Percentiles rank a stretch among this genome's conserved stretches.
Evolutionary conservation across 2,888 invertebrate genomes (phyloP).

Genomic region (Odontocolon sp.): DNA sequence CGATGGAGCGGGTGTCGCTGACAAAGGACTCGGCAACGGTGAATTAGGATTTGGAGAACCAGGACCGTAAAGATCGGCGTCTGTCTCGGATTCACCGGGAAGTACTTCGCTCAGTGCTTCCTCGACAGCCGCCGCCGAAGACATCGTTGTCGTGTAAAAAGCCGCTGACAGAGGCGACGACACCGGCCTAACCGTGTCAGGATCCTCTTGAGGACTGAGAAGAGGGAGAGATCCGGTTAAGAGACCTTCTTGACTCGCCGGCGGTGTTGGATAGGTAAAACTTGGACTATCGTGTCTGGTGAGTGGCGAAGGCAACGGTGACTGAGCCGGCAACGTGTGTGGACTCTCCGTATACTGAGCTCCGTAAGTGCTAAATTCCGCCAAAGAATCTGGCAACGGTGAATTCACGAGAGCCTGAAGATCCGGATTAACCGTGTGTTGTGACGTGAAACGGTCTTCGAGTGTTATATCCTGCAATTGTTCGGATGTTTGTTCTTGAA

Average conservation of each 20-base stretch:
- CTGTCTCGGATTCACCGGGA: constrained; percentile 87
- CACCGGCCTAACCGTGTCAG: constrained; percentile 87
- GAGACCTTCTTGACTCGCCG: constrained; percentile 92
- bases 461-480: constrained; percentile 81
- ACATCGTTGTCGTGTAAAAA: constrained; percentile 92
- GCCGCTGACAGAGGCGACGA: constrained; percentile 92
- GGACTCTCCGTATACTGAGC: constrained; percentile 79
- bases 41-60: constrained; percentile 81
- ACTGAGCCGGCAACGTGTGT: constrained; percentile 82
- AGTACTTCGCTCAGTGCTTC: constrained; percentile 92
- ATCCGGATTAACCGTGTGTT: constrained; percentile 86
- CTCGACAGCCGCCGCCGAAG: constrained; percentile 93
- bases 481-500: constrained; percentile 79
- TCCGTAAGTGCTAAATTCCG: constrained; percentile 91
- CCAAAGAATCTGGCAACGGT: constrained; percentile 89
- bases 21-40: constrained; percentile 85
- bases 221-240: constrained; percentile 83
- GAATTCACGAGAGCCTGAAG: constrained; percentile 90
- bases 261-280: constrained; percentile 92
- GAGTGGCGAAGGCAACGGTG: constrained; percentile 85
- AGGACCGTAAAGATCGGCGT: constrained; percentile 80
- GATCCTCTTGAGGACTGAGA: constrained; percentile 80
- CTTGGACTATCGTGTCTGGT: constrained; percentile 87
- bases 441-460: constrained; percentile 81
- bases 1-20: constrained; percentile 85